Conservation (phyloP, 37 sponge, comb jelly and placozoan genomes). For the Tethya wilhelma region DNA sequence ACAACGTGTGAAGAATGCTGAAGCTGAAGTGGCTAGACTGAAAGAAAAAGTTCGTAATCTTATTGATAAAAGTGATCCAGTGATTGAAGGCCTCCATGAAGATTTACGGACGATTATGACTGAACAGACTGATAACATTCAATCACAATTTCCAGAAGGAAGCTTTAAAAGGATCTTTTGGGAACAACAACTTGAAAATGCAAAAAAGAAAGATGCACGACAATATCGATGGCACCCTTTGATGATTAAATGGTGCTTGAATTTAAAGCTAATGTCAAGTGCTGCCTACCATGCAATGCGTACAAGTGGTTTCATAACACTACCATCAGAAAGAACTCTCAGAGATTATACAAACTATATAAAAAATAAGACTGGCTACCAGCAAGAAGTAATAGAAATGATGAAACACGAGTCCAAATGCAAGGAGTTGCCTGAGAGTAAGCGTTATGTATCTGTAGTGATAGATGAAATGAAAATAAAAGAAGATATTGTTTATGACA, state of each 20-base stretch:
- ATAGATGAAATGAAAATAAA: constrained; percentile 49
- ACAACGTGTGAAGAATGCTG: constrained; percentile 1
- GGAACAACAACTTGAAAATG: constrained; percentile 31
- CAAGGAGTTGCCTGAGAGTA: constrained; percentile 17
- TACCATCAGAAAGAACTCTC: constrained; percentile 62
- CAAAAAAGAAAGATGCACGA: background rate
- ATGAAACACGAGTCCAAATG: constrained; percentile 23
- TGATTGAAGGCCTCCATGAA: constrained; percentile 18
- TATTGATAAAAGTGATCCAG: background rate
- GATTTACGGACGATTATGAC: constrained; percentile 36
- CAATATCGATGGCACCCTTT: constrained; percentile 48
- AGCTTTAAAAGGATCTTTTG: constrained; percentile 53
- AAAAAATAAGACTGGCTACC: constrained; percentile 29
- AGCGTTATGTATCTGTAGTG: constrained; percentile 17
- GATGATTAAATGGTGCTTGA: constrained; percentile 40
- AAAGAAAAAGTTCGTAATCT: background rate
- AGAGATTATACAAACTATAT: constrained; percentile 42
- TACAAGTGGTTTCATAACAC: constrained; percentile 27
- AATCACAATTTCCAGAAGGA: constrained; percentile 30
- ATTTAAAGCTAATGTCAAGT: constrained; percentile 39
- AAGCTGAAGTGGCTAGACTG: background rate
- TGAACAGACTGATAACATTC: background rate
- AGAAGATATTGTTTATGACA: constrained; percentile 52
- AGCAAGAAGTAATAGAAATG: constrained; percentile 26
- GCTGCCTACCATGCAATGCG: constrained; percentile 42